Conservation (phyloP, 2,113 vertebrate species). For the Tricholaema leucomelas region DNA sequence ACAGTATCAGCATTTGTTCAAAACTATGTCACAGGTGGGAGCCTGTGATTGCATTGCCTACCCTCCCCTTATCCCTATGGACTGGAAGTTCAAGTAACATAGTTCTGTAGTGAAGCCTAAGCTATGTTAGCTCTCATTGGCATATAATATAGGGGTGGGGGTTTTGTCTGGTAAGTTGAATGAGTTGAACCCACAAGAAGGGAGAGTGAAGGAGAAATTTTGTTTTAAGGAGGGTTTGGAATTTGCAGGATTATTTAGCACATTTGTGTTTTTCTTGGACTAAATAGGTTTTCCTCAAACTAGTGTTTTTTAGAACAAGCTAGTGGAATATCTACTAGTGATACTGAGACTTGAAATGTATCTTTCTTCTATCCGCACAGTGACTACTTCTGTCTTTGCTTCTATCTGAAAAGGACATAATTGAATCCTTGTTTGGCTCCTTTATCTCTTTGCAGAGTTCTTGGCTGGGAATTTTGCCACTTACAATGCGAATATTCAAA, state of each 20-base stretch:
- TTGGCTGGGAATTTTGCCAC: constrained; percentile 39
- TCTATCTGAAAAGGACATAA: constrained; percentile 56
- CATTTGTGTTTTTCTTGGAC: background rate
- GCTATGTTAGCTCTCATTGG: background rate
- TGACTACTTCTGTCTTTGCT: constrained; percentile 6
- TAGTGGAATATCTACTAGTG: background rate
- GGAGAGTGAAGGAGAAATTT: background rate
- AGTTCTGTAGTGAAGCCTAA: background rate
- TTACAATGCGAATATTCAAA: constrained; percentile 49
- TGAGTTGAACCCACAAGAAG: background rate
- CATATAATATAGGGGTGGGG: too few relatives aligned
- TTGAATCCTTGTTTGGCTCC: constrained; percentile 45
- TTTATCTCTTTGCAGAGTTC: constrained; percentile 20
- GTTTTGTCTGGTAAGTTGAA: background rate
- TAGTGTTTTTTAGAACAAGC: constrained; percentile 39
- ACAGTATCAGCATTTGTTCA: background rate
- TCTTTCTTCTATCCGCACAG: constrained; percentile 36
- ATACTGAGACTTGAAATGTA: constrained; percentile 4
- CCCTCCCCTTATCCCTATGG: background rate
- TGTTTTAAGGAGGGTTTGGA: background rate
- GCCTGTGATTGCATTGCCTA: background rate
- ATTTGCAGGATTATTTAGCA: constrained; percentile 1
- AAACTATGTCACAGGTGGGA: too few relatives aligned
- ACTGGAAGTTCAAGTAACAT: background rate
- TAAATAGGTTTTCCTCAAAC: constrained; percentile 21